phyloP scores from a whole-genome alignment of 2,888 invertebrate genomes.

The Opisthograptis luteolata region DNA sequence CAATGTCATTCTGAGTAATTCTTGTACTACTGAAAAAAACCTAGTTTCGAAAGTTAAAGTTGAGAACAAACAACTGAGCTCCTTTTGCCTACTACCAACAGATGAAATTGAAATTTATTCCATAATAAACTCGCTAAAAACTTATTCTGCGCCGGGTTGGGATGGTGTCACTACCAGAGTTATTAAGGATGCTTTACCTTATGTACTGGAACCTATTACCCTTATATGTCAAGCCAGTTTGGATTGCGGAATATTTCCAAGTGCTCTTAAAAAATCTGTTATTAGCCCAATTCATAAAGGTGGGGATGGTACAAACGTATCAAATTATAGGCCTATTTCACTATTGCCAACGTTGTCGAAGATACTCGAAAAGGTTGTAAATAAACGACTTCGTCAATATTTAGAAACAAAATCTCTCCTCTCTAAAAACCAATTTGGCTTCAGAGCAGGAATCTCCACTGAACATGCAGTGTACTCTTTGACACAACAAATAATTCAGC shows the following conservation, averaged over 20 bases:
- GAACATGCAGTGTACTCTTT: background rate
- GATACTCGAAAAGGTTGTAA: conserved; percentile 2
- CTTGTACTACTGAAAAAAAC: background rate
- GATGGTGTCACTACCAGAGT: background rate
- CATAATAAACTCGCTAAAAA: background rate
- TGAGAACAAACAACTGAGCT: background rate
- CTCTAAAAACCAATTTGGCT: background rate
- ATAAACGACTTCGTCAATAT: background rate
- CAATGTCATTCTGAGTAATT: background rate
- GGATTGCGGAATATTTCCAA: background rate
- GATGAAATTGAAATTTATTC: background rate
- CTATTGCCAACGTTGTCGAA: background rate
- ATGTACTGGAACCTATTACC: background rate
- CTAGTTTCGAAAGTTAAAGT: background rate
- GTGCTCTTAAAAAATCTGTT: background rate
- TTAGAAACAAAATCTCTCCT: background rate
- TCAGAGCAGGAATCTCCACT: too few species aligned
- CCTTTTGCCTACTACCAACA: background rate
- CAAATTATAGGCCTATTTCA: background rate
- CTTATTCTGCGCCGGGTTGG: background rate
- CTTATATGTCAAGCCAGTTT: background rate
- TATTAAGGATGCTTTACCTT: background rate
- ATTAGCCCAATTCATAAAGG: background rate
- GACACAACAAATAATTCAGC: background rate
- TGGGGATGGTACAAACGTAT: background rate